Evolutionary conservation across 1,140 invertebrate species (phyloP), one percentile per base, ranked within the genome.

Genomic region (Camponotus pennsylvanicus): DNA sequence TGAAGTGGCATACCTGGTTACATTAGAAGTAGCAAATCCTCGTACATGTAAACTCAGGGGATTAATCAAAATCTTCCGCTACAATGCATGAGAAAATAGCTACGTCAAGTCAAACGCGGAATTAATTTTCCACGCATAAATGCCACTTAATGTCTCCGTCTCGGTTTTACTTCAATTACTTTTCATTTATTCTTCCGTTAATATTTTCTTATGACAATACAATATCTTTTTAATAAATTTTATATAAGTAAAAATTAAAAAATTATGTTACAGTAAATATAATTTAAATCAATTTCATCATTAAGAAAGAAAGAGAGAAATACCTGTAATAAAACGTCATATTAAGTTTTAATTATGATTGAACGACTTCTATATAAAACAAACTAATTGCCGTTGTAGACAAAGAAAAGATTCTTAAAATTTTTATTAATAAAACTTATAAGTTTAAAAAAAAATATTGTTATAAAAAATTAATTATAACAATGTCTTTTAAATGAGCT

Each of bases 21-120:
- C 37, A 67, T 82, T 83, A 83, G 79, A 61, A 83, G 55, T 73
- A 73, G 79, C 79, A 75, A 83, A 83, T 83, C 69, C 79, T 73
- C 42, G 55, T 70, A 83, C 69, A 83, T 83, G 69, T 83, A 75
- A 21, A 42, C 79, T 42, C 79, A 27, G 15, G 79, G 73, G 79
- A 83, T 83, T 83, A 83, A 83, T 83, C 79, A 83, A 75, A 83
- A 83, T 83, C 79, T 83, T 83, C 69, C 79, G 42, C 79, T 83
- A 83, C 69, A 83, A 40, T 70, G 69, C 79, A 75, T 73, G 79
- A 83, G 79, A 83, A 83, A 75, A 83, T 83, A 75, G 57, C n/a
- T 82, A n/a, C 37, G 52, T 63, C 27, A 32, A 61, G 79, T 61
- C 55, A 55, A 83, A 75, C 32, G 73, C 5, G 13, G 40, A 83